A percentile compares a stretch with the other conserved stretches of the same genome.
Evolutionary conservation across 1,140 invertebrate genomes (phyloP).

Genomic region (Penaeus indicus): DNA sequence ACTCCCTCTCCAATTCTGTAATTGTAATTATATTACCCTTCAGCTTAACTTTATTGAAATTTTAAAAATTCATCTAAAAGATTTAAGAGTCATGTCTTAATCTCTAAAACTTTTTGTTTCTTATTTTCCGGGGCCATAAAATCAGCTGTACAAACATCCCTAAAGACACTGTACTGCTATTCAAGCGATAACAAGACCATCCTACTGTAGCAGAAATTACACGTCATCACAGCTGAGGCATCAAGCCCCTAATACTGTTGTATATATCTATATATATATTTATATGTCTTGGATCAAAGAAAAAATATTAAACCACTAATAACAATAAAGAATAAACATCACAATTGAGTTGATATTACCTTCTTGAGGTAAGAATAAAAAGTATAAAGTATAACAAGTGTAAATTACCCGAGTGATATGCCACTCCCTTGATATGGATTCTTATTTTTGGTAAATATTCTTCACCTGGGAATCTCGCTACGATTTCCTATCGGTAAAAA

Average conservation of each 20-base stretch:
- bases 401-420: constrained; percentile 12
- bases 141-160: constrained; percentile 18
- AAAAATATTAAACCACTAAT: constrained; percentile 36
- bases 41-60: too few relatives aligned
- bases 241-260: constrained; percentile 52
- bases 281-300: constrained; percentile 36
- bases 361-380: neutral
- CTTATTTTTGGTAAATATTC: too few relatives aligned
- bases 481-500: too few relatives aligned
- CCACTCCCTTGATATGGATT: too few relatives aligned
- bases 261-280: constrained; percentile 31
- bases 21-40: too few relatives aligned
- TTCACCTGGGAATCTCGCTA: too few relatives aligned
- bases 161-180: neutral
- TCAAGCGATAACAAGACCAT: constrained; percentile 37
- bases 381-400: constrained; percentile 23
- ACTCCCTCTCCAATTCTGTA: too few relatives aligned
- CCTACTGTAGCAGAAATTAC: constrained; percentile 39
- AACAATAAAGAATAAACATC: constrained; percentile 43
- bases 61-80: too few relatives aligned
- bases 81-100: too few relatives aligned
- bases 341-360: too few relatives aligned
- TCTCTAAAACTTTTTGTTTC: neutral
- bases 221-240: constrained; percentile 53
- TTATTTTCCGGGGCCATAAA: neutral